Conservation (phyloP, 2,113 vertebrate species). For the Hippocampus barbouri region DNA sequence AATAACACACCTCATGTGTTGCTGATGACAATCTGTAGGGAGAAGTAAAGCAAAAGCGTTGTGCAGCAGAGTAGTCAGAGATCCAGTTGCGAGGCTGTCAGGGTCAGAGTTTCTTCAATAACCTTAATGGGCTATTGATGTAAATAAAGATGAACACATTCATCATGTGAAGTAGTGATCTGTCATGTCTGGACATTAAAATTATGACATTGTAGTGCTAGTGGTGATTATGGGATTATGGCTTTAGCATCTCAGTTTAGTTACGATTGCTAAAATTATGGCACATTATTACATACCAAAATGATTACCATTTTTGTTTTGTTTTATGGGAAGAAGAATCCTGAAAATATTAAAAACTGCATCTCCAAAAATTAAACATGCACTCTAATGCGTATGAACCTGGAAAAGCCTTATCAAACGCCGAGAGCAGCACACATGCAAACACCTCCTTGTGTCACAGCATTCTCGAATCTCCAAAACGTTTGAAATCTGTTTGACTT, state of each 20-base stretch:
- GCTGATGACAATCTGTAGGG: constrained; percentile 11
- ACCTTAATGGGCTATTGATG: constrained; percentile 1
- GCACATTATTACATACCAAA: too few relatives aligned
- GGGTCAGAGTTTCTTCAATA: constrained; percentile 12
- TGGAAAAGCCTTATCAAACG: too few relatives aligned
- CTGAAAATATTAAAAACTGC: too few relatives aligned
- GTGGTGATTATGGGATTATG: not conserved
- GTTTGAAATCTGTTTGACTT: too few relatives aligned
- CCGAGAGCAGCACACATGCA: too few relatives aligned
- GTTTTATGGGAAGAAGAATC: too few relatives aligned
- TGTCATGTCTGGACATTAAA: not conserved
- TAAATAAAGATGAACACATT: constrained; percentile 18
- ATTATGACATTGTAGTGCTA: not conserved
- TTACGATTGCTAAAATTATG: too few relatives aligned
- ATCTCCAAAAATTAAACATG: too few relatives aligned
- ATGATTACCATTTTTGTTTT: too few relatives aligned
- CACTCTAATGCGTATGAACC: too few relatives aligned
- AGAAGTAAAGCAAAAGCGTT: not conserved
- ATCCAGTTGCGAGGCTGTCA: constrained; percentile 1
- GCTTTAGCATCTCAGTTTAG: not conserved
- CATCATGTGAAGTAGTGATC: constrained; percentile 1
- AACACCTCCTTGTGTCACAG: too few relatives aligned
- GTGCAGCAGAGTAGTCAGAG: not conserved
- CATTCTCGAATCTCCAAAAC: too few relatives aligned
- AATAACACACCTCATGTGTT: not conserved